Percentiles rank a stretch among this genome's conserved stretches.
phyloP scores from a whole-genome alignment of 2,113 vertebrate species.

The Acrocephalus kingi region DNA sequence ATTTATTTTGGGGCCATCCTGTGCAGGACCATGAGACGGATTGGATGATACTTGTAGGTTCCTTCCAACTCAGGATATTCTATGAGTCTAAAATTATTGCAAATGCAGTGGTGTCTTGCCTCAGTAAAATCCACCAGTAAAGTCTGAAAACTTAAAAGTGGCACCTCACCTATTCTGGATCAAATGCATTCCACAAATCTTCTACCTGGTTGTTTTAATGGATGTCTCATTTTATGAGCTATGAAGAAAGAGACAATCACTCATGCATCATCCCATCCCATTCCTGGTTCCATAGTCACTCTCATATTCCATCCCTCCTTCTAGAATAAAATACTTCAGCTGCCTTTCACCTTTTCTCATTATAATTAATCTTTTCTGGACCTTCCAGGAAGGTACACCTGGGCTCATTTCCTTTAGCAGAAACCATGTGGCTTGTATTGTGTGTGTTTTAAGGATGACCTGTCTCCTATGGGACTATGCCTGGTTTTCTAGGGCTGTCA shows the following conservation, averaged over 20 bases:
- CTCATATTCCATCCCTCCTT: background rate
- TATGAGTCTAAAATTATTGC: background rate
- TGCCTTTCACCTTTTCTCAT: background rate
- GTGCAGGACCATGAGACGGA: background rate
- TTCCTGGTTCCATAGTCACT: background rate
- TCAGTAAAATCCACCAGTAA: background rate
- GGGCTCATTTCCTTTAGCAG: background rate
- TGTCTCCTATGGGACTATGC: background rate
- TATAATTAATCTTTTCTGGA: background rate
- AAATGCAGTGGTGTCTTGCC: background rate
- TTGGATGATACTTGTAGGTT: background rate
- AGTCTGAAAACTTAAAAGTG: background rate
- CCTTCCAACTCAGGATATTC: background rate
- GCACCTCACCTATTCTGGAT: background rate
- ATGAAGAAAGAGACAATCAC: background rate
- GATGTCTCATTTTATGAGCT: background rate
- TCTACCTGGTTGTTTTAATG: background rate
- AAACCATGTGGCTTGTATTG: background rate
- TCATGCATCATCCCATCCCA: rapidly evolving
- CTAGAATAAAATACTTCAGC: background rate
- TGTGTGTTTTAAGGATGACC: background rate
- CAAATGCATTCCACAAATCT: background rate
- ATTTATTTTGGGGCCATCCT: background rate
- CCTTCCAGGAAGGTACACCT: background rate
- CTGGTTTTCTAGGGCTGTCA: background rate